A percentile compares a stretch with the other conserved stretches of the same genome.
Evolutionary conservation across 1,140 invertebrate species (phyloP).

Genomic region (Eubasilissa regina): DNA sequence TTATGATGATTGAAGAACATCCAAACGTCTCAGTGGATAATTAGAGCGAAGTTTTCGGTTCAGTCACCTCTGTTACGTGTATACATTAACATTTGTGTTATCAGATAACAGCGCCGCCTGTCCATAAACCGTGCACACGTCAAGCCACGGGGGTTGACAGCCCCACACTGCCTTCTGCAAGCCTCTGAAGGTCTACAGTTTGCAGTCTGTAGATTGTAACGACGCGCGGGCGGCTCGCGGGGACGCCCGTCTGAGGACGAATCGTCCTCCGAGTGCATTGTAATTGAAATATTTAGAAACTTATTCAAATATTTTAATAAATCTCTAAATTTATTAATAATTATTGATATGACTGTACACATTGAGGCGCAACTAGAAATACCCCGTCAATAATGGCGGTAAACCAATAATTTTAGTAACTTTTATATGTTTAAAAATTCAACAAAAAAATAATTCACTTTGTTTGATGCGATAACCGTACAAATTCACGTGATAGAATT

Average conservation of each 20-base stretch:
- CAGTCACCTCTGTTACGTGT: slow-evolving; percentile 46
- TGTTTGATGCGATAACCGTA: too few relatives aligned
- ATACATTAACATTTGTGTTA: background rate
- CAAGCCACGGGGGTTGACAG: slow-evolving; percentile 13
- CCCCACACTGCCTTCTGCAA: slow-evolving; percentile 8
- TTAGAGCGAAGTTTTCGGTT: slow-evolving; percentile 49
- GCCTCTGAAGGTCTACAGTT: background rate
- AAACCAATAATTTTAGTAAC: background rate
- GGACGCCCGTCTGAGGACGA: too few relatives aligned
- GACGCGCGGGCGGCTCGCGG: background rate
- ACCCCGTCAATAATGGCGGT: too few relatives aligned
- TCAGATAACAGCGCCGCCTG: slow-evolving; percentile 14
- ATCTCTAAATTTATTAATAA: background rate
- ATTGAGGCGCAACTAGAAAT: background rate
- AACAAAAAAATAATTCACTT: too few relatives aligned
- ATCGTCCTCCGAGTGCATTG: background rate
- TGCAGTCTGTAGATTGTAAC: too few relatives aligned
- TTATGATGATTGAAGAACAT: slow-evolving; percentile 48
- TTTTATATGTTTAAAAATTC: background rate
- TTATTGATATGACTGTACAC: background rate
- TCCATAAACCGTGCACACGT: slow-evolving; percentile 5
- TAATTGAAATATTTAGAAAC: background rate
- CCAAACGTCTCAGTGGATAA: slow-evolving; percentile 48
- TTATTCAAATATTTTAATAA: background rate
- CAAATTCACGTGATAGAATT: too few relatives aligned